These are phyloP conservation scores for Odontocolon sp. DNA, from an alignment of 2,888 invertebrate genomes.

Conservation along the genomic window DNA sequence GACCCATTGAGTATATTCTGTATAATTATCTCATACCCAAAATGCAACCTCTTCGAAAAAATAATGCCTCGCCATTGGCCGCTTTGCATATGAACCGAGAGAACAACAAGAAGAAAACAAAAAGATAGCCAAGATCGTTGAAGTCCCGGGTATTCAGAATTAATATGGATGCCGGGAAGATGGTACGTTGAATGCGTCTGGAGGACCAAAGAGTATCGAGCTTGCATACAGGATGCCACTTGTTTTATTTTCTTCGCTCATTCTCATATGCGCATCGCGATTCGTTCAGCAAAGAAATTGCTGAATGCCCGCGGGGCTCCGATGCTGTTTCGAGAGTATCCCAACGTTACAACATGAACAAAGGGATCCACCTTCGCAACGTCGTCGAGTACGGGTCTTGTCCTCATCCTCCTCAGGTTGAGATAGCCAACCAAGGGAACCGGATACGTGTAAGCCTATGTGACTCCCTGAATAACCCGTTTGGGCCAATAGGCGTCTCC, in stretches of 20 bases:
- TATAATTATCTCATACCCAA: slow-evolving; percentile 43
- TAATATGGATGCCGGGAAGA: slow-evolving; percentile 58
- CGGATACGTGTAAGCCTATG: slow-evolving; percentile 50
- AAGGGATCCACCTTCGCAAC: slow-evolving; percentile 20
- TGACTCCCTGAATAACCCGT: slow-evolving; percentile 51
- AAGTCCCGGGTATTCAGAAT: slow-evolving; percentile 51
- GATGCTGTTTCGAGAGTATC: slow-evolving; percentile 47
- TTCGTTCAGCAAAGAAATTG: slow-evolving; percentile 53
- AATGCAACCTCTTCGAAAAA: slow-evolving; percentile 24
- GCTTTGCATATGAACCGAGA: slow-evolving; percentile 40
- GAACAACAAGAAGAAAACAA: slow-evolving; percentile 5
- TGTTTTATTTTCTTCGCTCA: slow-evolving; percentile 33
- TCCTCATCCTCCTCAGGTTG: slow-evolving; percentile 27
- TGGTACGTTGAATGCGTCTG: slow-evolving; percentile 35
- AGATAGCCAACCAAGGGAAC: slow-evolving; percentile 41
- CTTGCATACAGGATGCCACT: slow-evolving; percentile 38
- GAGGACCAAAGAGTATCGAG: slow-evolving; percentile 21
- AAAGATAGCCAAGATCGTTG: slow-evolving; percentile 30
- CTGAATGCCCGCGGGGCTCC: slow-evolving; percentile 51
- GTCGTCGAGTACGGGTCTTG: slow-evolving; percentile 20
- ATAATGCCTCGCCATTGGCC: slow-evolving; percentile 17
- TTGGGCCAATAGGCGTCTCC: slow-evolving; percentile 51
- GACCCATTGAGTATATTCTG: slow-evolving; percentile 22
- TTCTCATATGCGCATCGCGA: slow-evolving; percentile 56
- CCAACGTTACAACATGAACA: slow-evolving; percentile 42